Evolutionary conservation across 2,797 vertebrate species (phyloP).

Genomic region (Spea hammondii): DNA sequence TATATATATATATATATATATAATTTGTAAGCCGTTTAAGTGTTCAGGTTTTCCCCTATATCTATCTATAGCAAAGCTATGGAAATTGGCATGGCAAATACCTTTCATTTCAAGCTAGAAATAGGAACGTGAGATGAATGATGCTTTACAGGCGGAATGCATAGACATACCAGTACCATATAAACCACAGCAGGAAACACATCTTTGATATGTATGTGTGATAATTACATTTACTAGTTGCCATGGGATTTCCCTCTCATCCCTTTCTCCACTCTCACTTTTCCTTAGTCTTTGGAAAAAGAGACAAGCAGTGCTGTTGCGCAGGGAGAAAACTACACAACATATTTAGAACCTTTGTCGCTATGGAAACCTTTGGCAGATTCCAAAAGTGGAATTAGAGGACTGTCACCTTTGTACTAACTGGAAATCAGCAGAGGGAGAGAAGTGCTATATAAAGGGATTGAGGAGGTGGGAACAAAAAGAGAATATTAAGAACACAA

Average conservation of each 20-base stretch:
- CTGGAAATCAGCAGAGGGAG: conserved; percentile 29
- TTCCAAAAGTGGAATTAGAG: conserved; percentile 51
- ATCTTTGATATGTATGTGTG: too few species aligned
- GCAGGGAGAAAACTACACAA: conserved; percentile 28
- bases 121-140: too few species aligned
- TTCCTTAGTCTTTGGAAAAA: conserved; percentile 31
- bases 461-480: conserved; percentile 6
- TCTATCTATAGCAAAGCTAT: too few species aligned
- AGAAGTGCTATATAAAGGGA: conserved; percentile 39
- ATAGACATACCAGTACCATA: not conserved
- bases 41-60: too few species aligned
- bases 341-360: conserved; percentile 55
- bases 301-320: conserved; percentile 32
- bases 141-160: too few species aligned
- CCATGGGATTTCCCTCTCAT: conserved; percentile 46
- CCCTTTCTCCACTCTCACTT: conserved; percentile 11
- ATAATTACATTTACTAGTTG: not conserved
- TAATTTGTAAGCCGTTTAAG: too few species aligned
- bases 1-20: too few species aligned
- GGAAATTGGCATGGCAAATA: too few species aligned
- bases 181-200: too few species aligned
- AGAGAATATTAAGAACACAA: not conserved
- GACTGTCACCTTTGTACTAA: conserved; percentile 50
- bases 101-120: too few species aligned
- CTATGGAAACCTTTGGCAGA: conserved; percentile 54